Conservation (phyloP, 2,888 invertebrate species). For the Congeria kusceri region DNA sequence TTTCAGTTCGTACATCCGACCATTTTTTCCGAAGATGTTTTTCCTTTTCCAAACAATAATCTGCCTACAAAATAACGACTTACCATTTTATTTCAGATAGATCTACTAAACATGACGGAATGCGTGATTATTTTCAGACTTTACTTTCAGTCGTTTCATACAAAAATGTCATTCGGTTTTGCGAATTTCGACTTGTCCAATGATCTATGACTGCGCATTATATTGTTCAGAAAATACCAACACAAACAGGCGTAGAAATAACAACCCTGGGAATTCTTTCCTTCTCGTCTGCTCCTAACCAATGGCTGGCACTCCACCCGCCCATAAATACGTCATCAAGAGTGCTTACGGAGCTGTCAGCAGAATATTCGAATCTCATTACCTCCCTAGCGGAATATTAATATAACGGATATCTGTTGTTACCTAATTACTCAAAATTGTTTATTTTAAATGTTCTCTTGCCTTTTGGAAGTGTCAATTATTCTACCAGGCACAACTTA, state of each 20-base stretch:
- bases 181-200: too few relatives aligned
- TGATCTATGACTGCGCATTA: neutral
- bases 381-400: slow-evolving; percentile 1
- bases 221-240: neutral
- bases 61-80: too few relatives aligned
- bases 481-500: neutral
- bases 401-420: slow-evolving; percentile 2
- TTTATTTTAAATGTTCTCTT: neutral
- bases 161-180: too few relatives aligned
- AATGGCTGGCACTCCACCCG: slow-evolving; percentile 2
- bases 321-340: neutral
- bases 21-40: too few relatives aligned
- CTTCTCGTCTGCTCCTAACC: neutral
- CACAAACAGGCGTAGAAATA: slow-evolving; percentile 2
- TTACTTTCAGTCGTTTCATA: too few relatives aligned
- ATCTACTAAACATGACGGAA: too few relatives aligned
- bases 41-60: too few relatives aligned
- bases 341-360: slow-evolving; percentile 21
- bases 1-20: too few relatives aligned
- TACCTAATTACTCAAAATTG: slow-evolving; percentile 5
- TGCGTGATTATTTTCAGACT: too few relatives aligned
- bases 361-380: slow-evolving; percentile 50
- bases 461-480: slow-evolving; percentile 1
- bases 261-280: neutral
- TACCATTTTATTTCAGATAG: too few relatives aligned